These are phyloP conservation scores for Toxonevra muliebris DNA, from an alignment of 2,888 invertebrate species.

Conservation along the genomic window DNA sequence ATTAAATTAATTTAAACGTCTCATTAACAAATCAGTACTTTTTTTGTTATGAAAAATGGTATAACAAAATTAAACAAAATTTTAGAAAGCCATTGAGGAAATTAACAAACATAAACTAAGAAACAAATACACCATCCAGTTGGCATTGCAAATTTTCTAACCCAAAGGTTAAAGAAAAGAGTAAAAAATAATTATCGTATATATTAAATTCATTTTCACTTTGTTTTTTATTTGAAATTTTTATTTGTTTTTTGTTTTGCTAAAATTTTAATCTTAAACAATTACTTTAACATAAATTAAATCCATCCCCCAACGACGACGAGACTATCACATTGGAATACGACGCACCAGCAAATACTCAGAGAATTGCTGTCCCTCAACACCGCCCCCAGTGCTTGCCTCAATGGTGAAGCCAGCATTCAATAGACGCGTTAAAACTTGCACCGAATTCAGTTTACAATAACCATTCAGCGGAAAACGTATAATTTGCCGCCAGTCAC, in stretches of 20 bases:
- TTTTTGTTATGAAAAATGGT: too few species aligned
- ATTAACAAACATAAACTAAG: too few species aligned
- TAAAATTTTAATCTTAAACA: conserved; percentile 22
- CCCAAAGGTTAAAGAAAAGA: too few species aligned
- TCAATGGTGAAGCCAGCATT: conserved; percentile 81
- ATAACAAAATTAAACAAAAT: too few species aligned
- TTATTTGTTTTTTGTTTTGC: background rate
- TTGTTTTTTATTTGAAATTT: background rate
- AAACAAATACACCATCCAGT: too few species aligned
- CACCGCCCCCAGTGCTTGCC: conserved; percentile 86
- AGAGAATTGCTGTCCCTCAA: conserved; percentile 89
- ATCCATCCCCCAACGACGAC: conserved; percentile 20
- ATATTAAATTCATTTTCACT: too few species aligned
- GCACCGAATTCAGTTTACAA: conserved; percentile 87
- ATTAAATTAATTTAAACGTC: too few species aligned
- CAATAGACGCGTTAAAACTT: conserved; percentile 82
- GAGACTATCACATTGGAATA: conserved; percentile 65
- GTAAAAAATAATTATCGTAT: too few species aligned
- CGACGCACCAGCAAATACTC: conserved; percentile 83
- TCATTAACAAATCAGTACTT: too few species aligned
- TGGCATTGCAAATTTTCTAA: too few species aligned
- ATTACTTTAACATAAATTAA: conserved; percentile 38
- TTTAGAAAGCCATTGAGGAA: too few species aligned
- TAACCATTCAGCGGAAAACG: conserved; percentile 88
- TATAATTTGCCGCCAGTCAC: conserved; percentile 83